Base-by-base conservation (phyloP, 2,113 vertebrate species). In the Tyto alba region DNA sequence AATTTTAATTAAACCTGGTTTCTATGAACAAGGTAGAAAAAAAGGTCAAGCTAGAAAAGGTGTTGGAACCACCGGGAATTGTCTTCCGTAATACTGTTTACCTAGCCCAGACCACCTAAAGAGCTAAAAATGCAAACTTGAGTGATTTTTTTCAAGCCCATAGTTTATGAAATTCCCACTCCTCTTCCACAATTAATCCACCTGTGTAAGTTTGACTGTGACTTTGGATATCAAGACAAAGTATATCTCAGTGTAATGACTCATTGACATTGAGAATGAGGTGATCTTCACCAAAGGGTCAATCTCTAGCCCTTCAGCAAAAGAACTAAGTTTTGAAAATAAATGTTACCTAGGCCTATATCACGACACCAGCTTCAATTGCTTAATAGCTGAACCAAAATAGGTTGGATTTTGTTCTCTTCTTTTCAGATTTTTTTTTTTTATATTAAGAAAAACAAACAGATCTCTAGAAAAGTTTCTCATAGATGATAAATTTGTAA, bases 1-100 rank as follows among this genome's bases (percentile, higher is more conserved):
- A 0, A 45, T 68, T 89, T 95, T 96, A 92, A 94, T 90, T 85
- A 94, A 90, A 73, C 38, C 36, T 81, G 18, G 21, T 84, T 96
- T 90, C 48, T 84, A 38, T 0, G 17, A 94, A 75, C 22, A 72
- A 90, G 60, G 45, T n/a, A 72, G 47, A 43, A 81, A 87, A 81
- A 81, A 83, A 89, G 21, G 52, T 89, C 92, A 90, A 53, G 30
- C 27, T 27, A 86, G 52, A 92, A 89, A 67, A 85, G 18, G 27
- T 78, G 29, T 29, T 83, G 63, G 23, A 82, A 52, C 11, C 23
- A 43, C 55, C 56, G 52, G 32, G 36, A 86, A 88, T 38, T 75
- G 26, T 72, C 79, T 88, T 90, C 41, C 13, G 30, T 48, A 88
- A 73, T 62, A 71, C n/a, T 66, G 29, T 88, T 77, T 77, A 73